Evolutionary conservation across 2,113 vertebrate genomes (phyloP), one percentile per base, ranked within the genome.

Genomic region (Rhinolophus sinicus): DNA sequence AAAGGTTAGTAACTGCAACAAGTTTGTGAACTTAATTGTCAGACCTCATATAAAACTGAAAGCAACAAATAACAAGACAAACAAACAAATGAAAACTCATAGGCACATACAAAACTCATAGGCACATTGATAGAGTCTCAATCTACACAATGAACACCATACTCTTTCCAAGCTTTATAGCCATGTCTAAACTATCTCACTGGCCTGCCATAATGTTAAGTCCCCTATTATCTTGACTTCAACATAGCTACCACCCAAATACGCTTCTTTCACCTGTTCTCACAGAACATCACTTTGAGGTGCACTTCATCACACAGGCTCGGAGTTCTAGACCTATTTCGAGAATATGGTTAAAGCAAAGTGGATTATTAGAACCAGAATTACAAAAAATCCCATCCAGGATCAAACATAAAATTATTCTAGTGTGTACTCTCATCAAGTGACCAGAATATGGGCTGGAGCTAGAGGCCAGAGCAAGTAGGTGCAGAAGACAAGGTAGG

Each of bases 231-330:
- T 78, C 19, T n/a, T 24, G 76, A 26, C 6, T 1, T 14, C 40
- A 15, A 13, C 30, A 50, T 15, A 5, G 64, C 11, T 60, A 7
- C n/a, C 40, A 81, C 7, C 3, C 8, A 15, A 76, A 81, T 7
- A 38, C 1, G 50, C 2, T 35, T 35, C 8, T 56, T 62, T 75
- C 35, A 15, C 9, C 4, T 69, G 38, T 76, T 70, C 21, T 50
- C 35, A n/a, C 60, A 77, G 3, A 62, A 16, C 12, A 33, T 4
- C n/a, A 18, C 8, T 82, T 70, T 67, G 35, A 28, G 40, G 9
- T 85, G 2, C 2, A 13, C 9, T 65, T 16, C 56, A 3, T 18
- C 0, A 8, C 16, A 7, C 3, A 64, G 19, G 10, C 1, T 38
- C 33, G 26, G 15, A 33, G n/a, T n/a, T 6, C 3, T 33, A 19